Evolutionary conservation across 2,888 invertebrate species (phyloP), one percentile per base, ranked within the genome.

Genomic region (Scaptomyza flava): DNA sequence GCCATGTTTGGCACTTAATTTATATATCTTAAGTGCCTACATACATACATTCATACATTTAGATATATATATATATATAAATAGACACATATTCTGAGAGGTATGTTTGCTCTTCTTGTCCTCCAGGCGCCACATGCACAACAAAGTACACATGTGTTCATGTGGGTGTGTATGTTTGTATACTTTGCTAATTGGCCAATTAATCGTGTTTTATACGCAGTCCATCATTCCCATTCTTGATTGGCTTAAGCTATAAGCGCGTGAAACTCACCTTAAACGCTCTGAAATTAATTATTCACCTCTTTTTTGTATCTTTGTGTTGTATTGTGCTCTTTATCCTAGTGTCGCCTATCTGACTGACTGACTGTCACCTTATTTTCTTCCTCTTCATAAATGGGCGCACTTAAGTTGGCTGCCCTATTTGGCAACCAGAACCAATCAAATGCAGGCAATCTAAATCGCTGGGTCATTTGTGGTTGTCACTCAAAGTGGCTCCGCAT

Each of bases 1-100:
- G 81, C 81, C 68, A 66, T 79, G 85, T 85, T 83, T 83, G 82
- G 85, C 85, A 83, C 87, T 87, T 83, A 82, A 87, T 83, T 73
- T 80, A 80, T 84, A 78, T 84, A 86, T 87, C 86, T 84, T 84
- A 82, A 84, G 86, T 80, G 85, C 87, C 74, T 68, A 63, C 30
- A 63, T 14, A 48, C 17, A 36, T 7, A 31, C n/a, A n/a, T n/a
- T n/a, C n/a, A n/a, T n/a, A n/a, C n/a, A n/a, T n/a, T n/a, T n/a
- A n/a, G n/a, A n/a, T 36, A n/a, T n/a, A n/a, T n/a, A 6, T 12
- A 17, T 20, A 42, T 17, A 53, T 38, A 33, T 17, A 5, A 23
- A 3, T 3, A n/a, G n/a, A 23, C 3, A 23, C 23, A 31, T 36
- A 36, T 20, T 30, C 14, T 2, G 36, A 20, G 34, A 17, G 11